Evolutionary conservation across 2,888 invertebrate genomes (phyloP), one percentile per base, ranked within the genome.

Genomic region (Allolobophora icterica): DNA sequence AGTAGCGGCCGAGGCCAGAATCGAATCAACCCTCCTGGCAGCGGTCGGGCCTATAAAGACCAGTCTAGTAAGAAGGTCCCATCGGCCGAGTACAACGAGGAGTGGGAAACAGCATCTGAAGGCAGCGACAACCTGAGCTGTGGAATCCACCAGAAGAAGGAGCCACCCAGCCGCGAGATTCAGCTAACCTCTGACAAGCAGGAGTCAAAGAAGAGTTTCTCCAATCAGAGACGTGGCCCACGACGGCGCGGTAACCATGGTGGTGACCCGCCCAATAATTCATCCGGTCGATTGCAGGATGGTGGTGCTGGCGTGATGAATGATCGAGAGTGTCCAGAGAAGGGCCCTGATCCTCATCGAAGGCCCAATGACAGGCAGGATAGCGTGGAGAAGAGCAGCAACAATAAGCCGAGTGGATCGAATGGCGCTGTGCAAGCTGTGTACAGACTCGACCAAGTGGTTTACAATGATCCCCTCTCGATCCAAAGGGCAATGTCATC

Each of bases 21-120:
- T 34, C 83, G 58, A 6, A 87, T 87, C 35, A 87, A 87, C 87
- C 30, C 13, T 38, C 30, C 34, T 4, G 87, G 87, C 34, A 35
- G 24, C 38, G 19, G 42, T 33, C 90, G 52, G 33, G 34, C 91
- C 89, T 94, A 94, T 92, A 94, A 93, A 89, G 94, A 94, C 84
- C 93, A 93, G n/a, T 93, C 95, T 30, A 94, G 93, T 8, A 95
- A 95, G 92, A 95, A 95, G 92, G 94, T 94, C 91, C 95, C 95
- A 19, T 91, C 92, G 13, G 92, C 92, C 71, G 24, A 92, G 34
- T 92, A 91, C 24, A 94, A 96, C 94, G 95, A 95, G 91, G 96
- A 97, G 94, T 97, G 97, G 97, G 97, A 97, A 95, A 97, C 97
- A 8, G 96, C 96, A 38, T 97, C 97, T 19, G 97, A 98, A 95